Conservation (phyloP, 2,797 vertebrate genomes). For the Thripadectes ignobilis region DNA sequence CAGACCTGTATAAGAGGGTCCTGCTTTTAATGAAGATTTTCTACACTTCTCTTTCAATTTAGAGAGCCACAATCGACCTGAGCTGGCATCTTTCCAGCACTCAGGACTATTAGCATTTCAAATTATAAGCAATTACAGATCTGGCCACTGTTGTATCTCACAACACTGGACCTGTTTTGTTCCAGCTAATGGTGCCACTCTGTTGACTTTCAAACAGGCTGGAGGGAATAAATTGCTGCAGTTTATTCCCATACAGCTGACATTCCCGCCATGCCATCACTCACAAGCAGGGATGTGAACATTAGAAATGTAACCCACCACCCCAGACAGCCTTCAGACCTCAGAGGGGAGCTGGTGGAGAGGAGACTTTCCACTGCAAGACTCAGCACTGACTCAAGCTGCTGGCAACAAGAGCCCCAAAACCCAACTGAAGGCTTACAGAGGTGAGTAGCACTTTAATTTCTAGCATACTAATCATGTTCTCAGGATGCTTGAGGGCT, state of each 20-base stretch:
- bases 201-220: neutral
- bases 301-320: slow-evolving; percentile 59
- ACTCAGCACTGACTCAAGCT: neutral
- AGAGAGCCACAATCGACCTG: slow-evolving; percentile 10
- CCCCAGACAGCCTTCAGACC: slow-evolving; percentile 48
- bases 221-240: slow-evolving; percentile 57
- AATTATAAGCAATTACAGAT: neutral
- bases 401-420: slow-evolving; percentile 26
- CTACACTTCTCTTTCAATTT: neutral
- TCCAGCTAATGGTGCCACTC: neutral
- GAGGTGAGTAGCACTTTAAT: slow-evolving; percentile 54
- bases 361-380: slow-evolving; percentile 1
- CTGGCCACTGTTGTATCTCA: neutral
- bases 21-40: slow-evolving; percentile 18
- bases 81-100: slow-evolving; percentile 12
- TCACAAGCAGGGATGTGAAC: slow-evolving; percentile 53
- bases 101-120: neutral
- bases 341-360: neutral
- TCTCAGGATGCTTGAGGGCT: neutral
- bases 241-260: slow-evolving; percentile 69
- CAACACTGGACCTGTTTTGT: neutral
- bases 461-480: neutral
- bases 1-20: neutral
- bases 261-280: slow-evolving; percentile 68
- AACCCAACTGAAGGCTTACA: neutral